Base-by-base conservation (phyloP, 1,140 invertebrate genomes). In the Macrotrachela quadricornifera region DNA sequence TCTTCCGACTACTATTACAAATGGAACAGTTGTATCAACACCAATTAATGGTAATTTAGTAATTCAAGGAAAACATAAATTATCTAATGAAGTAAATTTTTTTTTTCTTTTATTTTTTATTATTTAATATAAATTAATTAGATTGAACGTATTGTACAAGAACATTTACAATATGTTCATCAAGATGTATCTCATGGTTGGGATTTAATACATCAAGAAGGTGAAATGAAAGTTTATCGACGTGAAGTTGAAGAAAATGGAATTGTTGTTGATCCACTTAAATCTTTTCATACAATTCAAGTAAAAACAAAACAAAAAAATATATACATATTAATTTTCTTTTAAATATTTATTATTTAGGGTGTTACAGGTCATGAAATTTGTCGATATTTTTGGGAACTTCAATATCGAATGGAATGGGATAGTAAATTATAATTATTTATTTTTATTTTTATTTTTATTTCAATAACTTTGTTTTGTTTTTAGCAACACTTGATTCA, bases 141-240 rank as follows among this genome's bases (percentile, higher is more conserved):
- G 41, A 50, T 49, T 18, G 47, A 57, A 30, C 10, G 15, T 16
- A 15, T 53, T 44, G 55, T 58, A 37, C 51, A 69, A 47, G 66
- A 63, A 67, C 49, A 65, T 70, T 50, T 56, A 59, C 21, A 57
- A 91, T 61, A 85, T 86, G 30, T 77, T 76, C 58, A 82, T 88
- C 62, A 88, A 41, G 51, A 57, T 13, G 80, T 82, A 58, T 78
- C 78, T 30, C 80, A 80, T 43, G 80, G 80, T 0, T 99, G 94
- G 94, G 84, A 91, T 70, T 73, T 96, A 62, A 96, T 99, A 66
- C 87, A 87, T 6, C 86, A 95, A 66, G 92, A 99, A 65, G 92
- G 92, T 1, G 88, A 96, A 66, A 95, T 99, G 80, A 80, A 85
- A 67, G 92, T 99, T 80, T 99, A 94, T 66, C 82, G 87, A 63